Percentiles rank a stretch among this genome's conserved stretches.
Conservation (phyloP, 35 echinoderm and acorn worm species). For the Ptychodera flava region DNA sequence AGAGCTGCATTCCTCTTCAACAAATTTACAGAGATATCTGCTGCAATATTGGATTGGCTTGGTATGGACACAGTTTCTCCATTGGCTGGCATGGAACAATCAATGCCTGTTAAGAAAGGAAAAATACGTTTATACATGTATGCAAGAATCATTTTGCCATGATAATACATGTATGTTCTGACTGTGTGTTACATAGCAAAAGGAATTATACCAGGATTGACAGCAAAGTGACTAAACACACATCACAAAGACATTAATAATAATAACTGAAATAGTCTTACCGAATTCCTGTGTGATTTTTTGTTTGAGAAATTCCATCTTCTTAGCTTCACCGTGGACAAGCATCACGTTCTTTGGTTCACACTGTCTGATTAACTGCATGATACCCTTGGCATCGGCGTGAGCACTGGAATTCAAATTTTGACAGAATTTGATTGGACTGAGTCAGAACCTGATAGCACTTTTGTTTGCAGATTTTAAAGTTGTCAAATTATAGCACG, state of each 20-base stretch:
- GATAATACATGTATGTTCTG: too few relatives aligned
- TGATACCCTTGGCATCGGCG: conserved; percentile 96
- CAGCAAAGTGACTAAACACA: too few relatives aligned
- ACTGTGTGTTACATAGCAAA: too few relatives aligned
- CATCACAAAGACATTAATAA: too few relatives aligned
- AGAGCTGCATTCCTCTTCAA: conserved; percentile 65
- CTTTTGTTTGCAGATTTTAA: too few relatives aligned
- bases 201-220: too few relatives aligned
- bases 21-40: conserved; percentile 69
- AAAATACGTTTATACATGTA: too few relatives aligned
- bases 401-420: conserved; percentile 44
- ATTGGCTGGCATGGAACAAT: conserved; percentile 88
- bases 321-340: conserved; percentile 84
- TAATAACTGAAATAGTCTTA: too few relatives aligned
- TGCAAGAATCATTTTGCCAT: too few relatives aligned
- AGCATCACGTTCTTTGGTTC: conserved; percentile 83
- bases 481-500: too few relatives aligned
- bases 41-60: conserved; percentile 57
- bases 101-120: conserved; percentile 36
- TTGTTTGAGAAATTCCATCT: conserved; percentile 95
- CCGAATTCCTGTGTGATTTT: conserved; percentile 92
- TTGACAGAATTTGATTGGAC: too few relatives aligned
- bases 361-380: conserved; percentile 88
- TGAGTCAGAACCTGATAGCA: too few relatives aligned
- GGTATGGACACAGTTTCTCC: conserved; percentile 64